Evolutionary conservation across 2,113 vertebrate genomes (phyloP), one percentile per base, ranked within the genome.

Genomic region (Hymenochirus boettgeri): DNA sequence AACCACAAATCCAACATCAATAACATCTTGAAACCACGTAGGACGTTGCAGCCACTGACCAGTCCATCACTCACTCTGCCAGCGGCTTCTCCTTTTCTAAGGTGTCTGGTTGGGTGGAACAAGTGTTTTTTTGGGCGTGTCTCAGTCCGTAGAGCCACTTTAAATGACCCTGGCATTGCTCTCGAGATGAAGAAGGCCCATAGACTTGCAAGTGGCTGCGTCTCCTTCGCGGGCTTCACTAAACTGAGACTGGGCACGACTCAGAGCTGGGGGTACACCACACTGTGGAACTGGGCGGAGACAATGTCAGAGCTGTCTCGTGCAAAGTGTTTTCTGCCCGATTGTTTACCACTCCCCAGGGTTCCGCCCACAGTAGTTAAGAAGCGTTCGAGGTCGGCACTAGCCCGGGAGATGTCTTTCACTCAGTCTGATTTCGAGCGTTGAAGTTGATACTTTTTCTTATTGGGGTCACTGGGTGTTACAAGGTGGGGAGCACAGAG

Each of bases 301-400:
- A 95, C 86, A 0, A 97, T 96, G 82, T 97, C 96, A 0, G 96
- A 99, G 83, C 83, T 94, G 73, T 94, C 92, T 0, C 93, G 82
- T 1, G 92, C 85, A 5, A 97, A 92, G 67, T 82, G 80, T n/a
- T n/a, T 73, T 95, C 92, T 25, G 92, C 85, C 0, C 91, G 93
- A 80, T 93, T 61, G 11, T 85, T 86, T 61, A 86, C 86, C 26
- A 94, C 71, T 96, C 92, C 53, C 81, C 87, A 0, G 93, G 93
- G 76, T 92, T 93, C 42, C 98, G 84, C 42, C 96, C 96, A 0
- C 96, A 98, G 83, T 94, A 96, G 85, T 97, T 97, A 98, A 98
- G 80, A 98, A 98, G 59, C 96, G 93, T 65, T 98, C 94, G 17
- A 96, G 81, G 81, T 99, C 94, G 0, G 95, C 94, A 0, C 90